Evolutionary conservation across 2,888 invertebrate genomes (phyloP).

Genomic region (Eulithis prunata): DNA sequence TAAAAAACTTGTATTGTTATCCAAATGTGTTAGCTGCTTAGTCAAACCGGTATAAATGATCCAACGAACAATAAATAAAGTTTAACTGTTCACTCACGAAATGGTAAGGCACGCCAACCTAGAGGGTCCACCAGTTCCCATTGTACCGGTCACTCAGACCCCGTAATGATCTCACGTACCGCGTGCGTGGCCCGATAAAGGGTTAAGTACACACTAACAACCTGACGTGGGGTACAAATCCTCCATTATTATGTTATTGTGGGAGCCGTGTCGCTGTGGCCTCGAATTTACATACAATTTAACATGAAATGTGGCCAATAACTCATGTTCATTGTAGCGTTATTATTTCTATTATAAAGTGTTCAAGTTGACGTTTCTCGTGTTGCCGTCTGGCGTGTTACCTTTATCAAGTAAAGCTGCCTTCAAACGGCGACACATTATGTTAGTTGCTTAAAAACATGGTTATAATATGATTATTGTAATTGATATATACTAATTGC

Average conservation of each 20-base stretch:
- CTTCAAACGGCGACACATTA: background rate
- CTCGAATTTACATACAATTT: slow-evolving; percentile 83
- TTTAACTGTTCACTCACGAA: slow-evolving; percentile 42
- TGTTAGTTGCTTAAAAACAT: background rate
- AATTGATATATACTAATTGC: too few species aligned
- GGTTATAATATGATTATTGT: background rate
- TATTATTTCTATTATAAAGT: slow-evolving; percentile 82
- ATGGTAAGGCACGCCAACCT: slow-evolving; percentile 38
- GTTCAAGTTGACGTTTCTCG: slow-evolving; percentile 75
- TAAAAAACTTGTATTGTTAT: slow-evolving; percentile 56
- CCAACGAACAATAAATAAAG: slow-evolving; percentile 37
- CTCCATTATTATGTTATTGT: slow-evolving; percentile 84
- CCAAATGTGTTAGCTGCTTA: slow-evolving; percentile 58
- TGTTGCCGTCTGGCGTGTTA: slow-evolving; percentile 70
- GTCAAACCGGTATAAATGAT: slow-evolving; percentile 46
- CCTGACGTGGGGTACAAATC: slow-evolving; percentile 84
- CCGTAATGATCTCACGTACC: slow-evolving; percentile 81
- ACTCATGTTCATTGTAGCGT: slow-evolving; percentile 77
- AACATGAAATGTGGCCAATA: slow-evolving; percentile 83
- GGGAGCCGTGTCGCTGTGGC: slow-evolving; percentile 78
- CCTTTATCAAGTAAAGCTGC: slow-evolving; percentile 44
- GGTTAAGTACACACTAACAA: slow-evolving; percentile 84
- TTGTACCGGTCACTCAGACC: slow-evolving; percentile 67
- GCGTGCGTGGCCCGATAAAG: slow-evolving; percentile 83
- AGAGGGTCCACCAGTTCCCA: slow-evolving; percentile 41